Evolutionary conservation across 2,797 vertebrate genomes (phyloP), one percentile per base, ranked within the genome.

Genomic region (Bradypus variegatus): DNA sequence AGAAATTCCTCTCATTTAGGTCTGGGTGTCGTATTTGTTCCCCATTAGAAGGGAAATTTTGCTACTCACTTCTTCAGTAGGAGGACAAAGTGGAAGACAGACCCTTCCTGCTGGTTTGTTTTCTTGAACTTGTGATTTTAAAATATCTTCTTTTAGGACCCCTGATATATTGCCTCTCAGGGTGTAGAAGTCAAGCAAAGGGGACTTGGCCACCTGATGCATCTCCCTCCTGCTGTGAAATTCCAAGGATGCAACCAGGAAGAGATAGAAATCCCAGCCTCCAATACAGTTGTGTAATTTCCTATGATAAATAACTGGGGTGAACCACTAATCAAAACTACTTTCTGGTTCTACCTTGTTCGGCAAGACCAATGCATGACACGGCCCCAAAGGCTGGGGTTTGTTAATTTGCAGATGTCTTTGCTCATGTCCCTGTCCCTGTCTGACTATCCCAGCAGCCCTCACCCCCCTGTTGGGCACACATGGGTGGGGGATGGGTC

Each of bases 321-420:
- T 65, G 86, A 96, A 96, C 93, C 93, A 25, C 92, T 96, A 79
- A 2, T 96, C 96, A 97, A 96, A 97, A 97, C 96, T 94, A 92
- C 27, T 86, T 93, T 97, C 94, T 96, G 94, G 94, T 96, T 97
- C 96, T 96, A 92, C 75, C 94, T 96, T 91, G 96, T 95, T 96
- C 95, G 96, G 96, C 94, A 97, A 97, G 97, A 97, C 90, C 87
- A 97, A 97, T 97, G 95, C 91, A 94, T 83, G 94, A 96, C 89
- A 94, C 38, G 95, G 94, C 94, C 95, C 91, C 91, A 95, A 96
- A 96, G 96, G 93, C 95, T 93, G 94, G 93, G 91, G 94, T 96
- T 97, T 97, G 96, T 97, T 97, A 94, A 97, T 96, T 94, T 97
- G 93, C 95, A 96, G 95, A 96, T 97, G 95, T 94, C 93, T 94